Conservation (phyloP, 2,797 vertebrate genomes). For the Pelochelys cantorii region DNA sequence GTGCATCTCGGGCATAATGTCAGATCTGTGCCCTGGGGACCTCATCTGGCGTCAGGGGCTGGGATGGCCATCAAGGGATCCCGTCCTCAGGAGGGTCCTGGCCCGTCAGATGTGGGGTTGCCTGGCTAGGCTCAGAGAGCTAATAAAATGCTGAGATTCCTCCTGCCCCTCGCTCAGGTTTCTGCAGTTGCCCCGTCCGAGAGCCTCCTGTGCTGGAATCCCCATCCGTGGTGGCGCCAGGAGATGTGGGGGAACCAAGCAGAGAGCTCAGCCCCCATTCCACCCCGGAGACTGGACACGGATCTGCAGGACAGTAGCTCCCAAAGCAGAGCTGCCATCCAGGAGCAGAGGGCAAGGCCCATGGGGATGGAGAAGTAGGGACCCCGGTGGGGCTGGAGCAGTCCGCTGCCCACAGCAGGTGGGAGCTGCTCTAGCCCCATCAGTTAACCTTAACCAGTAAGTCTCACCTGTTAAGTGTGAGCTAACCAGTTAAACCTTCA, state of each 20-base stretch:
- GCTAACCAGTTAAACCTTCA: no score
- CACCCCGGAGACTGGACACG: neutral
- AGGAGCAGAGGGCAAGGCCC: neutral
- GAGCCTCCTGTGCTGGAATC: neutral
- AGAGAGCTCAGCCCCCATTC: no score
- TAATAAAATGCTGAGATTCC: neutral
- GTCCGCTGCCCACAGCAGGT: no score
- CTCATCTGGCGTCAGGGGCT: fast-evolving
- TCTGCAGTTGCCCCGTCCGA: neutral
- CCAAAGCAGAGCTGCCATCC: neutral
- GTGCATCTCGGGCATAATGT: neutral
- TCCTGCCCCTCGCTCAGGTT: neutral
- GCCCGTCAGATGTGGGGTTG: neutral
- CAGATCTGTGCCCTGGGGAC: neutral
- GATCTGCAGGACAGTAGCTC: neutral
- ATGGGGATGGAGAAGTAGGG: neutral
- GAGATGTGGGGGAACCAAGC: neutral
- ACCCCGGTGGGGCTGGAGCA: no score
- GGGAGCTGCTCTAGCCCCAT: no score
- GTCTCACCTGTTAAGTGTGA: no score
- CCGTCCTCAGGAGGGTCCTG: fast-evolving
- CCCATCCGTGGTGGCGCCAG: neutral
- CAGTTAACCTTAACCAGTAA: no score
- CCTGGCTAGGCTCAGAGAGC: fast-evolving
- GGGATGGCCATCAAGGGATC: neutral